Evolutionary conservation across 1,140 invertebrate species (phyloP).

Genomic region (Tetramorium alpestre): DNA sequence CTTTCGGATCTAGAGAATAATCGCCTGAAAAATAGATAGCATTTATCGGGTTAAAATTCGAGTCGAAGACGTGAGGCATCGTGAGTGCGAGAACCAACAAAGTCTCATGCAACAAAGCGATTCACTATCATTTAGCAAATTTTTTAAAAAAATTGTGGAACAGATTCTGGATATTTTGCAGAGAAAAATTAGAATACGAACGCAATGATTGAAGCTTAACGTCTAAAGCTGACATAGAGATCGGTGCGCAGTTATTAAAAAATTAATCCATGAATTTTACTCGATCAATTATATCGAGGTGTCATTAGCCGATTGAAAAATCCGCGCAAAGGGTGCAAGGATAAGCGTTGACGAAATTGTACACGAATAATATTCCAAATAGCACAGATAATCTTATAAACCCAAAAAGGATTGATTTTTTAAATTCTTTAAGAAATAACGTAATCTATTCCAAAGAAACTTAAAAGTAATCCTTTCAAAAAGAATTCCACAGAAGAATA

Average conservation of each 20-base stretch:
- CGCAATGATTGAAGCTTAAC: neutral
- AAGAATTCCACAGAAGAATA: too few species aligned
- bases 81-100: neutral
- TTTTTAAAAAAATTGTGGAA: neutral
- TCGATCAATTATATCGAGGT: neutral
- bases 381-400: too few species aligned
- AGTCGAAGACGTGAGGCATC: neutral
- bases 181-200: neutral
- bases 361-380: neutral
- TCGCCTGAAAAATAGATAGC: neutral
- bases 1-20: neutral
- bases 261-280: conserved; percentile 16
- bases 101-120: conserved; percentile 19
- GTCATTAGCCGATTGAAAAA: neutral
- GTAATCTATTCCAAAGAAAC: too few species aligned
- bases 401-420: too few species aligned
- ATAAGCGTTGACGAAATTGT: conserved; percentile 22
- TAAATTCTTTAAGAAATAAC: too few species aligned
- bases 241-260: conserved; percentile 18
- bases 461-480: too few species aligned
- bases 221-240: neutral
- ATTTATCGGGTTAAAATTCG: neutral
- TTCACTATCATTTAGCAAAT: conserved; percentile 14
- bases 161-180: neutral
- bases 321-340: neutral